Evolutionary conservation across 2,888 invertebrate genomes (phyloP).

Genomic region (Mythimna impura): DNA sequence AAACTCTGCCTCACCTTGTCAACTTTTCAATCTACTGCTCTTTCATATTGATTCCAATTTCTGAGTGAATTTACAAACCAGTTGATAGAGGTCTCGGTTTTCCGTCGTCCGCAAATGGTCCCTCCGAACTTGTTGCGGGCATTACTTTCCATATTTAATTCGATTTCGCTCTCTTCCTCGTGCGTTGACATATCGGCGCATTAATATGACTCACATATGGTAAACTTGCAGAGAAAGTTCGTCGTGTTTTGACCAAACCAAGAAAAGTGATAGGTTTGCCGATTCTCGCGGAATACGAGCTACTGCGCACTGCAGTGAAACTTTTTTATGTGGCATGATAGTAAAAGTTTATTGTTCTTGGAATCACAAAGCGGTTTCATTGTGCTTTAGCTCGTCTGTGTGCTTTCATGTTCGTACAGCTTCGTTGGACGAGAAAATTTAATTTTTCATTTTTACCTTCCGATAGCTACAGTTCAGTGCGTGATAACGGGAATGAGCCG

Average conservation of each 20-base stretch:
- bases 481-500: slow-evolving; percentile 60
- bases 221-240: slow-evolving; percentile 75
- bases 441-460: slow-evolving; percentile 35
- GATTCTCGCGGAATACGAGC: slow-evolving; percentile 64
- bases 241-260: slow-evolving; percentile 70
- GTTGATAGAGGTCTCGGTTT: slow-evolving; percentile 8
- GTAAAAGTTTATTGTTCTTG: slow-evolving; percentile 71
- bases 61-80: slow-evolving; percentile 44
- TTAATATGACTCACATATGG: slow-evolving; percentile 54
- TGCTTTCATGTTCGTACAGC: slow-evolving; percentile 57
- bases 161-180: slow-evolving; percentile 26
- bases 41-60: slow-evolving; percentile 27
- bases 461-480: slow-evolving; percentile 50
- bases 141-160: slow-evolving; percentile 32
- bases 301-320: slow-evolving; percentile 68
- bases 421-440: slow-evolving; percentile 27
- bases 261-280: slow-evolving; percentile 73
- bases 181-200: slow-evolving; percentile 44
- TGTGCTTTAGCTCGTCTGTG: slow-evolving; percentile 62
- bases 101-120: slow-evolving; percentile 15
- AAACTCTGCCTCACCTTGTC: slow-evolving; percentile 43
- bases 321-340: slow-evolving; percentile 68
- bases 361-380: slow-evolving; percentile 61
- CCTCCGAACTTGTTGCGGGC: slow-evolving; percentile 6
- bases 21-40: slow-evolving; percentile 46